These are phyloP conservation scores for Eupithecia inturbata DNA, from an alignment of 2,888 invertebrate genomes.

Conservation along the genomic window DNA sequence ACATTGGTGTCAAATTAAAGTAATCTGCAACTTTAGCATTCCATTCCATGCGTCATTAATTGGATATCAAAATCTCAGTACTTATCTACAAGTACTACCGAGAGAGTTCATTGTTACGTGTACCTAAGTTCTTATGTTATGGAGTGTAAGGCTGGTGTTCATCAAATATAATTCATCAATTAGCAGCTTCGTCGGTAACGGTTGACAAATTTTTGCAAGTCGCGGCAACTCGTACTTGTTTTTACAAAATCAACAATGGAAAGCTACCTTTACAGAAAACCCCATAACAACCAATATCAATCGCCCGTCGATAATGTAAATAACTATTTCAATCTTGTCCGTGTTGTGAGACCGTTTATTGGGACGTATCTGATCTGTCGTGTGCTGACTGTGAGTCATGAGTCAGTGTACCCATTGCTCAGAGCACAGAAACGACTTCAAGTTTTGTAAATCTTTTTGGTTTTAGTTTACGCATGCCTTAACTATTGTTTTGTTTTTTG, in stretches of 20 bases:
- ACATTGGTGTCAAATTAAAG: slow-evolving; percentile 24
- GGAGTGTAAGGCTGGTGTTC: not conserved
- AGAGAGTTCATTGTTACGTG: not conserved
- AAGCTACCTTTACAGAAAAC: not conserved
- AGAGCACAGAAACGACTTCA: slow-evolving; percentile 24
- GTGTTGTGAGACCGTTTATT: slow-evolving; percentile 41
- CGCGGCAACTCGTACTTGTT: not conserved
- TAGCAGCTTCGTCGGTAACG: not conserved
- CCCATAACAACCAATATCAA: slow-evolving; percentile 29
- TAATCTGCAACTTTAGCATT: slow-evolving; percentile 22
- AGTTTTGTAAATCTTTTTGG: slow-evolving; percentile 20
- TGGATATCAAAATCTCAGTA: slow-evolving; percentile 10
- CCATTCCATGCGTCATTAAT: slow-evolving; percentile 10
- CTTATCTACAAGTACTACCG: not conserved
- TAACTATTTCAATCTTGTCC: slow-evolving; percentile 39
- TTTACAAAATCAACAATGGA: not conserved
- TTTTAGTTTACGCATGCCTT: slow-evolving; percentile 8
- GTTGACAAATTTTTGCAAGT: not conserved
- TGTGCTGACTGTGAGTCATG: slow-evolving; percentile 46
- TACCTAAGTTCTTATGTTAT: too few species aligned
- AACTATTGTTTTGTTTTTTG: not conserved
- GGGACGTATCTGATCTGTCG: slow-evolving; percentile 42
- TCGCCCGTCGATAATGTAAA: slow-evolving; percentile 33
- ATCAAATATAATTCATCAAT: not conserved
- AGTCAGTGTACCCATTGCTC: slow-evolving; percentile 49